These are phyloP conservation scores for Castor canadensis DNA, from an alignment of 2,113 vertebrate species.

Conservation along the genomic window DNA sequence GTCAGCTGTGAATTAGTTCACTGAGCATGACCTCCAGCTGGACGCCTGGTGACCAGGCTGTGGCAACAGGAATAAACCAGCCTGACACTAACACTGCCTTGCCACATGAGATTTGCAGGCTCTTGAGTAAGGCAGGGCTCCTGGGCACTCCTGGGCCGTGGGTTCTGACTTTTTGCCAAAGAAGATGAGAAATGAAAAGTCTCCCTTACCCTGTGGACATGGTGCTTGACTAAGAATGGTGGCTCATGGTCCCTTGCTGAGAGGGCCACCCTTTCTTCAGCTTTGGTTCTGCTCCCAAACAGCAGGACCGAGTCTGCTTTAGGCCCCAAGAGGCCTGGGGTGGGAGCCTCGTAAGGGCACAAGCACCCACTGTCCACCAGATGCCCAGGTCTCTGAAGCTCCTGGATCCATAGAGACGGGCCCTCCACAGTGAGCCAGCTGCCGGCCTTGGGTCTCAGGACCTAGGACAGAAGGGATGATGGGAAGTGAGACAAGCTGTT, in stretches of 20 bases:
- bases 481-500: neutral
- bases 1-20: conserved; percentile 81
- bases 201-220: neutral
- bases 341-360: no score
- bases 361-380: neutral
- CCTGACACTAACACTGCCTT: conserved; percentile 68
- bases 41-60: conserved; percentile 81
- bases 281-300: neutral
- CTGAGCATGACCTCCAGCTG: conserved; percentile 82
- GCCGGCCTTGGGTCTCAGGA: no score
- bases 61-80: conserved; percentile 84
- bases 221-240: neutral
- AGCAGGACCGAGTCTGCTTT: no score
- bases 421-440: neutral
- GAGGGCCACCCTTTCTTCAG: neutral
- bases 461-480: neutral
- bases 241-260: neutral
- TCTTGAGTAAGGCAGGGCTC: conserved; percentile 80
- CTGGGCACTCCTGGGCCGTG: conserved; percentile 65
- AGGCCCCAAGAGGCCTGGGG: no score
- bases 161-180: neutral
- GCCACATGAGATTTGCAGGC: conserved; percentile 82
- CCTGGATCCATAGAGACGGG: neutral
- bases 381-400: no score
- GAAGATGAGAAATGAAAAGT: conserved; percentile 58